Base-by-base conservation (phyloP, 1,140 invertebrate species). In the Patella vulgata region DNA sequence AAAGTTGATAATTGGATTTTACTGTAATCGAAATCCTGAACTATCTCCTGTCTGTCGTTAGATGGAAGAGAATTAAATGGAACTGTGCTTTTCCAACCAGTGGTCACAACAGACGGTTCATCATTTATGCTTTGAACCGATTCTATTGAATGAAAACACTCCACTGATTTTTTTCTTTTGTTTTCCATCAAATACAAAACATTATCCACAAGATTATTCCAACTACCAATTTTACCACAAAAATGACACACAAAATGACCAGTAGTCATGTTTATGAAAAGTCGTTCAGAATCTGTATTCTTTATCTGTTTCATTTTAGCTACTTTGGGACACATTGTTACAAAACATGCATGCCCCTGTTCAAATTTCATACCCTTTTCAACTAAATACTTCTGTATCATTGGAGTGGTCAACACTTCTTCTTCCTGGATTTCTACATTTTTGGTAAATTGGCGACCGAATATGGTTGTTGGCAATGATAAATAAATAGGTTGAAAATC, bases 261-360 rank as follows among this genome's bases (percentile, higher is more conserved):
- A 58, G 50, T 21, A 51, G 50, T 12, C 39, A 1, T 64, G 47
- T 33, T 58, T 50, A 40, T 52, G 58, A 1, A 64, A 14, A 9
- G 8, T 33, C 6, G 46, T 42, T 43, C 53, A 30, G 23, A 43
- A 17, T 25, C 42, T 46, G 25, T 25, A 36, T 40, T 40, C 39
- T 25, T 43, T 44, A 33, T 8, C 40, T 47, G 28, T 52, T 73
- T 50, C 55, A n/a, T 8, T 54, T 74, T 54, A 33, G 82, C 63
- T 74, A 87, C 87, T 50, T 89, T 78, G 33, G 85, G 85, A 82
- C 89, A 90, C 52, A 85, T 80, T 17, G 85, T 74, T 44, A 86
- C 78, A 63, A 90, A 82, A 80, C 88, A 90, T 30, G 88, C 86
- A 77, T 86, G 83, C 5, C 89, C 89, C 64, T 90, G 42, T 11